Base-by-base conservation (phyloP, 2,888 invertebrate genomes). In the Flexamia atlantica region DNA sequence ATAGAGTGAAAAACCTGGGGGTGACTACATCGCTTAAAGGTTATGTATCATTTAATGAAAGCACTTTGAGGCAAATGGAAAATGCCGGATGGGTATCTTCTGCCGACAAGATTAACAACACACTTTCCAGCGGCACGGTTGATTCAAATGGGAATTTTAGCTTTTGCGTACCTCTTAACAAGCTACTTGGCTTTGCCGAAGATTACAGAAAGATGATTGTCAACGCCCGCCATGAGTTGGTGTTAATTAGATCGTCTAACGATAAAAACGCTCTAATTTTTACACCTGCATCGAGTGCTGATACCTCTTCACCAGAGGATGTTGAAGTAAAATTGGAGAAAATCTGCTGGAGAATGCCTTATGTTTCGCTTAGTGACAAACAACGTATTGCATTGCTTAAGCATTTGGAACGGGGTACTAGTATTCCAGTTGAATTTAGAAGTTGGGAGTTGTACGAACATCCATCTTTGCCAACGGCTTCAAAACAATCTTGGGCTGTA, bases 391-490 rank as follows among this genome's bases (percentile, higher is more conserved):
- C 53, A 86, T 50, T 88, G 81, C 72, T 86, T 80, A 86, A 86
- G 72, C 81, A 86, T 9, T 14, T 85, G 0, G 72, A 84, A 10
- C 76, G 60, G 25, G 86, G 85, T 72, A 36, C n/a, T 25, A 80
- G 84, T 17, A 85, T 87, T 30, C 17, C 80, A 10, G 83, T 87
- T 70, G 83, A 74, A 68, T 90, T 89, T 85, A 84, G 90, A 83
- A 89, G 88, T 36, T 90, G 89, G 89, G 89, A 90, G 81, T 72
- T 90, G 28, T 89, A 89, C 85, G 89, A 89, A 86, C 89, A 89
- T 87, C 90, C 89, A 0, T 17, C 87, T 70, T 84, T 90, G 83
- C 89, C 89, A 10, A 85, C 83, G 80, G 88, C 89, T 20, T 85
- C 83, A 72, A 88, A 89, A 85, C 87, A 89, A 84, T 85, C 87